Evolutionary conservation across 2,888 invertebrate species (phyloP).

Genomic region (Drosophila nigricruria): DNA sequence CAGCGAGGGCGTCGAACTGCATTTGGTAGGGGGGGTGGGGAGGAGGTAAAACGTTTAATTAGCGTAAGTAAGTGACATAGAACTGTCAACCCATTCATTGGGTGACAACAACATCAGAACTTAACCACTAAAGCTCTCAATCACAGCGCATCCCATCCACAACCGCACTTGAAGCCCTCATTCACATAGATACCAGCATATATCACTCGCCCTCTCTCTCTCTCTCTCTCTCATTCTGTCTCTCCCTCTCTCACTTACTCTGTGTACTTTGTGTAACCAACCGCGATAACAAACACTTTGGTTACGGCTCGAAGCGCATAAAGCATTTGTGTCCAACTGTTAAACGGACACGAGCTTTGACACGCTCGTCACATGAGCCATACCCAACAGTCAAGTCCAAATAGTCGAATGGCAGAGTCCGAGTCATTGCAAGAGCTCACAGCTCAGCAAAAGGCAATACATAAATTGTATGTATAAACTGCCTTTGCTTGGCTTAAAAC

Average conservation of each 20-base stretch:
- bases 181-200: slow-evolving; percentile 3
- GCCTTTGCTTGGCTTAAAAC: background rate
- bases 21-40: background rate
- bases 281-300: slow-evolving; percentile 63
- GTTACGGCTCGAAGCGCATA: slow-evolving; percentile 39
- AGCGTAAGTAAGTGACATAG: slow-evolving; percentile 76
- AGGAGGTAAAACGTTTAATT: slow-evolving; percentile 61
- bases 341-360: slow-evolving; percentile 14
- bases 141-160: slow-evolving; percentile 7
- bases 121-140: slow-evolving; percentile 27
- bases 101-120: slow-evolving; percentile 42
- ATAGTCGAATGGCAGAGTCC: background rate
- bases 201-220: background rate
- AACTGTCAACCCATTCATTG: slow-evolving; percentile 56
- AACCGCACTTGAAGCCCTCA: background rate
- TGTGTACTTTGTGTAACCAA: slow-evolving; percentile 49
- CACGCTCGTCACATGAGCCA: slow-evolving; percentile 7
- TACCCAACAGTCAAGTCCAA: background rate
- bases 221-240: background rate
- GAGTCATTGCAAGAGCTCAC: background rate
- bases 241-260: background rate
- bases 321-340: slow-evolving; percentile 31
- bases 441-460: background rate
- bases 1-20: slow-evolving; percentile 4
- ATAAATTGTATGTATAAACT: background rate